phyloP scores from a whole-genome alignment of 2,888 invertebrate genomes.

The Drosophila pseudotakahashii region DNA sequence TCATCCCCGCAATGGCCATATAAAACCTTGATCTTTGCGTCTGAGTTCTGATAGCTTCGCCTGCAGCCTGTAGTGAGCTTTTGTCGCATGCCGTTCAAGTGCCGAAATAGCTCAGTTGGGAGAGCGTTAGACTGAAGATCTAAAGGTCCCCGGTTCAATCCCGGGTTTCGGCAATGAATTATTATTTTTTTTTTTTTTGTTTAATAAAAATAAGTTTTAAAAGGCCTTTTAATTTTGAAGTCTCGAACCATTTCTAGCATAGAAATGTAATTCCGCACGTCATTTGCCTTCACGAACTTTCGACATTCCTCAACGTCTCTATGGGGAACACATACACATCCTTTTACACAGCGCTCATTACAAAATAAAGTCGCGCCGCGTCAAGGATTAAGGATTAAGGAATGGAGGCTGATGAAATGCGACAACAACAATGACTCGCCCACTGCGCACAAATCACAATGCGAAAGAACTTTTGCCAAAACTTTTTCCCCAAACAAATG shows the following conservation, averaged over 20 bases:
- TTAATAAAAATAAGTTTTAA: neutral
- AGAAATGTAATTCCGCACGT: slow-evolving; percentile 60
- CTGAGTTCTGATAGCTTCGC: neutral
- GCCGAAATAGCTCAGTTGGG: slow-evolving; percentile 93
- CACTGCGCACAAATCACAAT: slow-evolving; percentile 64
- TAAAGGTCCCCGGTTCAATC: slow-evolving; percentile 91
- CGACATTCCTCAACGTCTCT: slow-evolving; percentile 45
- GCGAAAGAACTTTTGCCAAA: slow-evolving; percentile 57
- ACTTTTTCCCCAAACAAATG: slow-evolving; percentile 57
- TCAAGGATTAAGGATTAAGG: slow-evolving; percentile 9
- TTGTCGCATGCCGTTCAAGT: fast-evolving
- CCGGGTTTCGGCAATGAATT: slow-evolving; percentile 87
- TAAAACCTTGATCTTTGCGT: neutral
- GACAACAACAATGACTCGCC: slow-evolving; percentile 33
- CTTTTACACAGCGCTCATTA: slow-evolving; percentile 51
- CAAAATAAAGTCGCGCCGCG: slow-evolving; percentile 31
- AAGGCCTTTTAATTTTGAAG: slow-evolving; percentile 13
- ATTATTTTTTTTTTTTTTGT: neutral
- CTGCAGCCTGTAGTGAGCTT: neutral
- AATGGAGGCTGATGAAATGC: slow-evolving; percentile 21
- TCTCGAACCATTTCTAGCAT: slow-evolving; percentile 30
- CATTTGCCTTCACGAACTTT: slow-evolving; percentile 55
- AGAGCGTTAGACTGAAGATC: slow-evolving; percentile 92
- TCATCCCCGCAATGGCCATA: neutral
- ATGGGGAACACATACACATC: slow-evolving; percentile 52